A percentile compares a stretch with the other conserved stretches of the same genome.
Conservation (phyloP, 2,888 invertebrate genomes). For the Metacarcinus magister region DNA sequence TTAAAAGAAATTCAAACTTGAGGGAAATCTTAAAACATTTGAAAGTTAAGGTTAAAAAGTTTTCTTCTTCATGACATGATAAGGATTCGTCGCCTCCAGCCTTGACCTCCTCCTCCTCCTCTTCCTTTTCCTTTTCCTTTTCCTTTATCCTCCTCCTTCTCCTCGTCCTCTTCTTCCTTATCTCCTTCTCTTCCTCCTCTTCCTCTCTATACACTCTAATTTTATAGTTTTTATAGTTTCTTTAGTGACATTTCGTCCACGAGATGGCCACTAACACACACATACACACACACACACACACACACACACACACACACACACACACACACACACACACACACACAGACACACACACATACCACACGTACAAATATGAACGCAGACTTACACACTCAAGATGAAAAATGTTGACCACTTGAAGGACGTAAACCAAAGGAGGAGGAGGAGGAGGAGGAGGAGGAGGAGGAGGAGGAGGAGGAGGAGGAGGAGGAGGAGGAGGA, state of each 20-base stretch:
- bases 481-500: not conserved
- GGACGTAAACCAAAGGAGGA: not conserved
- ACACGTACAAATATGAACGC: not conserved
- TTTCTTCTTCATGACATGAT: not conserved
- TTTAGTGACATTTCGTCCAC: not conserved
- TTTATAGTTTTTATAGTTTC: not conserved
- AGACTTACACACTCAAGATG: conserved; percentile 33
- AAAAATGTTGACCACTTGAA: conserved; percentile 35
- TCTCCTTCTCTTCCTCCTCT: not conserved
- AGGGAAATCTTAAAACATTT: conserved; percentile 17
- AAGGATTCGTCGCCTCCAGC: conserved; percentile 48
- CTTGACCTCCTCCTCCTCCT: conserved; percentile 22
- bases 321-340: conserved; percentile 43
- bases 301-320: conserved; percentile 48
- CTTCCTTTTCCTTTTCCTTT: not conserved
- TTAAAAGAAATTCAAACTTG: not conserved
- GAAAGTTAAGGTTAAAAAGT: conserved; percentile 35
- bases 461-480: not conserved
- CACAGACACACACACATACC: conserved; percentile 1
- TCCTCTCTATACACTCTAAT: not conserved
- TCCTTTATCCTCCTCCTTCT: not conserved
- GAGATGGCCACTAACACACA: not conserved
- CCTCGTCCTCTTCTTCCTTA: not conserved
- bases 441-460: not conserved
- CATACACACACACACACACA: conserved; percentile 45